Evolutionary conservation across 2,797 vertebrate genomes (phyloP), one percentile per base, ranked within the genome.

Genomic region (Enteromius anoplus): DNA sequence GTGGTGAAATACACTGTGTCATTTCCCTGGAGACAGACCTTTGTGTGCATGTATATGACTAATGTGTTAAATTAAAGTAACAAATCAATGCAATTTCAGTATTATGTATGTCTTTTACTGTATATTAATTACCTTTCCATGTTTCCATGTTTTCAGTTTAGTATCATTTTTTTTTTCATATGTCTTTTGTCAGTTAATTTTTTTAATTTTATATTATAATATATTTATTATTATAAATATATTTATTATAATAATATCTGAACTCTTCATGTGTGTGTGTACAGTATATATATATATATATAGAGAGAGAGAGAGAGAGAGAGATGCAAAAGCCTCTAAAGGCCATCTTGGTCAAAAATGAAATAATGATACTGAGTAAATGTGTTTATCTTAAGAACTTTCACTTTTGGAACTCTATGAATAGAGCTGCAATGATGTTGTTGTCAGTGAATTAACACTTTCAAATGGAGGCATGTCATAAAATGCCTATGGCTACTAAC

Each of bases 401-500:
- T 40, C 40, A 40, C 40, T 40, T 40, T 40, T 8, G 40, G 40
- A 40, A 40, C 47, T 17, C 68, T 49, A 72, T 78, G 45, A 79
- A 73, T 51, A 68, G 45, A 34, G 45, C 62, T 40, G 55, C 40
- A 45, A 37, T 42, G 58, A 55, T 62, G 14, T 78, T 42, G 58
- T 32, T 55, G 68, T 88, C 65, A 78, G 21, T 84, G 88, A 81
- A 81, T 91, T 82, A 86, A 55, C 47, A 85, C 70, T 78, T 89
- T 89, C 66, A 51, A 86, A 70, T 83, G 85, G 83, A 89, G 85
- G 81, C 75, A n/a, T 73, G 87, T 88, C 86, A 85, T 87, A 83
- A 90, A 82, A 90, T 87, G 85, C 78, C 82, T n/a, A 53, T 49
- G 37, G 34, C 17, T 60, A 70, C 15, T 81, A 76, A 58, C 37